Conservation (phyloP, 2,888 invertebrate species). For the Trichogramma dendrolimi region DNA sequence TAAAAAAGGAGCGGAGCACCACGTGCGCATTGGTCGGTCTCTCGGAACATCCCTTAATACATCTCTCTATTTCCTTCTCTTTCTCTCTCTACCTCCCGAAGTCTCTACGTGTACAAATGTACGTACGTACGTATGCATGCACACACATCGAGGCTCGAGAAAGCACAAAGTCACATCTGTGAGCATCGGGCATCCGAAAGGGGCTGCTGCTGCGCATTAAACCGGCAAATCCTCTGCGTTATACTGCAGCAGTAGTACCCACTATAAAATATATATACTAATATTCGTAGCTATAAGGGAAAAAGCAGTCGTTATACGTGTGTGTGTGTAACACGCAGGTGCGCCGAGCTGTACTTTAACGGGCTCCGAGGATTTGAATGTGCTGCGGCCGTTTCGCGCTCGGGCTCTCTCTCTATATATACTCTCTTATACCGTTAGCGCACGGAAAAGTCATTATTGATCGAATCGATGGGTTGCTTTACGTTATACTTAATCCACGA, state of each 20-base stretch:
- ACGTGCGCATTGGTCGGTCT: too few species aligned
- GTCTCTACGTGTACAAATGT: slow-evolving; percentile 17
- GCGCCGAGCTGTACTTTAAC: slow-evolving; percentile 1
- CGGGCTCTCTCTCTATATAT: too few species aligned
- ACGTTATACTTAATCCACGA: too few species aligned
- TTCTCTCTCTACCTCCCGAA: slow-evolving; percentile 16
- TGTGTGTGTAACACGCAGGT: slow-evolving; percentile 2
- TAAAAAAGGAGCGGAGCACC: slow-evolving; percentile 4
- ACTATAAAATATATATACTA: background rate
- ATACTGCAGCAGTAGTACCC: background rate
- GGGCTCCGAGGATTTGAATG: background rate
- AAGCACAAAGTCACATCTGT: slow-evolving; percentile 21
- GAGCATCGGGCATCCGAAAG: slow-evolving; percentile 6
- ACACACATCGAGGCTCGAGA: background rate
- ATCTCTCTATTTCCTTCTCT: too few species aligned
- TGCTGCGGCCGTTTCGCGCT: too few species aligned
- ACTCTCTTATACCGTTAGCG: too few species aligned
- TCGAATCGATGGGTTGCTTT: too few species aligned
- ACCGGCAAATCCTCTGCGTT: slow-evolving; percentile 13
- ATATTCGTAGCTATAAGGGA: background rate
- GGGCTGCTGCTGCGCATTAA: background rate
- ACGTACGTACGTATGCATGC: background rate
- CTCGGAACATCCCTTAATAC: too few species aligned
- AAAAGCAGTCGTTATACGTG: background rate
- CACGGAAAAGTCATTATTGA: too few species aligned